These are phyloP conservation scores for Drosophila burlai DNA, from an alignment of 1,140 invertebrate species.

Conservation along the genomic window DNA sequence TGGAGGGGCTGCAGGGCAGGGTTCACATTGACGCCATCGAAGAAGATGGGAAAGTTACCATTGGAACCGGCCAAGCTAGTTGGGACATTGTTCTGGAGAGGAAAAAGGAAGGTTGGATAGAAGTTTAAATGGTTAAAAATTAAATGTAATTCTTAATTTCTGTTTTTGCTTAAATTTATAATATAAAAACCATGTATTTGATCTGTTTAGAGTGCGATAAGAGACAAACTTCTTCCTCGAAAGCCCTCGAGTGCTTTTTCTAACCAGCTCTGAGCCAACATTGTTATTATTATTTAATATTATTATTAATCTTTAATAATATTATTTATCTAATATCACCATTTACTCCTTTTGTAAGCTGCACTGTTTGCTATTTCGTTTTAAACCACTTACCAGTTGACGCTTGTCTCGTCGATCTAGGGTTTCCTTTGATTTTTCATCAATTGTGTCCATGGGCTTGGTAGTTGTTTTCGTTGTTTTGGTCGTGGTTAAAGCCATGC, in stretches of 20 bases:
- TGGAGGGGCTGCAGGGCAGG: not conserved
- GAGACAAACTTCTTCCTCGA: too few relatives aligned
- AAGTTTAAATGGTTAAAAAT: not conserved
- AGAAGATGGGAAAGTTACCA: constrained; percentile 56
- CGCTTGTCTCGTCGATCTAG: constrained; percentile 54
- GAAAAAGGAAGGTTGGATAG: too few relatives aligned
- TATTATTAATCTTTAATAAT: too few relatives aligned
- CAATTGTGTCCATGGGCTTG: not conserved
- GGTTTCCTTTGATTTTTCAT: not conserved
- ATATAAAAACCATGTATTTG: not conserved
- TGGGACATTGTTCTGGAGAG: constrained; percentile 6
- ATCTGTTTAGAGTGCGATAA: not conserved
- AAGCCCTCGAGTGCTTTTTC: not conserved
- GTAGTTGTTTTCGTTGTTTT: constrained; percentile 13
- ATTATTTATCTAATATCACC: not conserved
- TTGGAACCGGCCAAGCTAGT: constrained; percentile 3
- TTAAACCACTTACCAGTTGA: constrained; percentile 51
- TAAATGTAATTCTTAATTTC: not conserved
- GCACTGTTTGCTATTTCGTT: not conserved
- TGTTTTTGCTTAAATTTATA: not conserved
- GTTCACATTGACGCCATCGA: constrained; percentile 47
- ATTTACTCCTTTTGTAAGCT: not conserved
- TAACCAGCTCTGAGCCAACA: too few relatives aligned
- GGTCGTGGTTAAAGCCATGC: constrained; percentile 8
- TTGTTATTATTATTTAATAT: too few relatives aligned